These are phyloP conservation scores for Drosophila quinaria DNA, from an alignment of 2,888 invertebrate genomes.

Conservation along the genomic window DNA sequence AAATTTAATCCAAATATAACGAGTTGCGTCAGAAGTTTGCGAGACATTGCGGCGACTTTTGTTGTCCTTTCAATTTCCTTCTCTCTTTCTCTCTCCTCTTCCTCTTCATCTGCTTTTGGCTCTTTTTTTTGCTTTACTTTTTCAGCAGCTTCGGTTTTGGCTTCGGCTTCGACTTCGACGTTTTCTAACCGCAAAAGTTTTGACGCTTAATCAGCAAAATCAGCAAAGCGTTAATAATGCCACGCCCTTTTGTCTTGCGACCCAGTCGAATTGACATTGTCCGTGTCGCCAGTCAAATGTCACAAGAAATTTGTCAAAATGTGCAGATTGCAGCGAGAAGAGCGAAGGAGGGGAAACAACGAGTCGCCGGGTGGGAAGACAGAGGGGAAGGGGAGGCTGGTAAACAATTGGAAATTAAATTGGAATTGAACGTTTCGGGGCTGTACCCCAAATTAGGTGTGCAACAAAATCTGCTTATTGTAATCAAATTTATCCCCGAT, in stretches of 20 bases:
- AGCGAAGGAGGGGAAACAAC: neutral
- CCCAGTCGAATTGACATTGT: conserved; percentile 21
- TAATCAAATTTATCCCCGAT: neutral
- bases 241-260: conserved; percentile 56
- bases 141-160: neutral
- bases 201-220: conserved; percentile 68
- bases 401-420: neutral
- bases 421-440: neutral
- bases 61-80: conserved; percentile 7
- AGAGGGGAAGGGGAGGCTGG: neutral
- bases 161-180: neutral
- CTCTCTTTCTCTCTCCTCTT: neutral
- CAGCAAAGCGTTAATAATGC: conserved; percentile 78
- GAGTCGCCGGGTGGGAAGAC: neutral
- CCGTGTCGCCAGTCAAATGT: conserved; percentile 57
- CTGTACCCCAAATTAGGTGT: conserved; percentile 3
- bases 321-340: conserved; percentile 42
- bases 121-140: neutral
- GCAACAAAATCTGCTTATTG: neutral
- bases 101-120: neutral
- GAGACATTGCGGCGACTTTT: conserved; percentile 57
- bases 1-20: conserved; percentile 1
- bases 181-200: conserved; percentile 65
- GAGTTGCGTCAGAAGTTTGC: conserved; percentile 19
- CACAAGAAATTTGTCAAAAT: conserved; percentile 70